A percentile compares a stretch with the other conserved stretches of the same genome.
Conservation (phyloP, 2,797 vertebrate species). For the Phrynocephalus forsythii region DNA sequence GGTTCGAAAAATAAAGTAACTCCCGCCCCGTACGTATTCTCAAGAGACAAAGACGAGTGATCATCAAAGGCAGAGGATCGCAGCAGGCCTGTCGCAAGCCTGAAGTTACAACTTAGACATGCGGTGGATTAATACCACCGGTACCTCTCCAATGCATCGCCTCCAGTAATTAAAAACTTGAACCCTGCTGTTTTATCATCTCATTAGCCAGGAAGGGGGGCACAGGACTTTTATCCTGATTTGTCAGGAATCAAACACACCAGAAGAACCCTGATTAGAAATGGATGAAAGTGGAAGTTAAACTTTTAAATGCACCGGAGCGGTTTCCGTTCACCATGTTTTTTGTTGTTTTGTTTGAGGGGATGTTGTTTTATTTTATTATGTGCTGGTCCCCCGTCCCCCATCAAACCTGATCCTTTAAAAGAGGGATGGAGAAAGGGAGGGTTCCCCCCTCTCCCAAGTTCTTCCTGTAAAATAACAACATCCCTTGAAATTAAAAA, state of each 20-base stretch:
- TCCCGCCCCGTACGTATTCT: constrained; percentile 61
- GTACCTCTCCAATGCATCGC: constrained; percentile 87
- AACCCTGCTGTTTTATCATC: constrained; percentile 93
- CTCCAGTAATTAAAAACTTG: constrained; percentile 98
- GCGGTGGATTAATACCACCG: constrained; percentile 82
- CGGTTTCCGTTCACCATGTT: constrained; percentile 76
- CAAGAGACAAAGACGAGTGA: constrained; percentile 90
- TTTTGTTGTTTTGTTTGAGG: constrained; percentile 26
- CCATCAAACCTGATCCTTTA: constrained; percentile 67
- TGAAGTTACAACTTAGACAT: constrained; percentile 95
- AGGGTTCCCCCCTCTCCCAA: constrained; percentile 25
- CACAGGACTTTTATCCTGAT: constrained; percentile 90
- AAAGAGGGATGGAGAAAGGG: constrained; percentile 62
- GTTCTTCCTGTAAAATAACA: constrained; percentile 59
- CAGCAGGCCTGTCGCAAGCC: constrained; percentile 95
- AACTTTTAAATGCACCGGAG: constrained; percentile 82
- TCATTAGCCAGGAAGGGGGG: constrained; percentile 90
- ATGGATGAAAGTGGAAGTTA: constrained; percentile 85
- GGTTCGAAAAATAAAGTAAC: constrained; percentile 67
- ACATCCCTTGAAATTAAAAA: constrained; percentile 55
- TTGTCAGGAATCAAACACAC: constrained; percentile 89
- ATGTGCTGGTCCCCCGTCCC: too few relatives aligned
- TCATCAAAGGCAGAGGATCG: constrained; percentile 94
- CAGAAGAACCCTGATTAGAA: constrained; percentile 85
- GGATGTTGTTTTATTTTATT: background rate